A percentile compares a stretch with the other conserved stretches of the same genome.
Conservation (phyloP, 2,797 vertebrate species). For the Sylvilagus floridanus region DNA sequence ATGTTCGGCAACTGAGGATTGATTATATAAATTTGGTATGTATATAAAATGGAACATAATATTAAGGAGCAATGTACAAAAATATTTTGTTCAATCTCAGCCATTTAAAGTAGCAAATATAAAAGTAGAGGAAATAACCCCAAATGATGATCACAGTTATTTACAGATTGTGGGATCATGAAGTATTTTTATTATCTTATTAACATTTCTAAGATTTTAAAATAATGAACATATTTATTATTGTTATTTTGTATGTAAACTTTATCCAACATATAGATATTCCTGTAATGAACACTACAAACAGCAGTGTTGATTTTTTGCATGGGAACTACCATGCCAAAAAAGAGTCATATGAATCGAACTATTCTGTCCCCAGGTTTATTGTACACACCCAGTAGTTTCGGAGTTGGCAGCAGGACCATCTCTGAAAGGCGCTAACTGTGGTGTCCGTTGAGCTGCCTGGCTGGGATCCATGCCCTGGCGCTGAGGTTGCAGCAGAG, state of each 20-base stretch:
- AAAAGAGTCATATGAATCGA: neutral
- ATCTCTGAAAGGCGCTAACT: neutral
- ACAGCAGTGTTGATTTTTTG: neutral
- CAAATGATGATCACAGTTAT: constrained; percentile 4
- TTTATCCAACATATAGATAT: neutral
- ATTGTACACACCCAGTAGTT: neutral
- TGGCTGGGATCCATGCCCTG: neutral
- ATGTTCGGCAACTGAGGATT: neutral
- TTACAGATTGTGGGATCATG: constrained; percentile 26
- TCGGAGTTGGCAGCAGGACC: neutral
- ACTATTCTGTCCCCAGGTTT: neutral
- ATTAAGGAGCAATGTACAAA: neutral
- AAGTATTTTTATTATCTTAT: constrained; percentile 52
- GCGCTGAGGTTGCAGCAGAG: neutral
- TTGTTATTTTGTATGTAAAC: neutral
- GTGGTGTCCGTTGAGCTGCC: neutral
- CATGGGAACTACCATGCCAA: neutral
- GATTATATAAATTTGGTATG: neutral
- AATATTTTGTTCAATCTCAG: constrained; percentile 25
- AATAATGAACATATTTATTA: constrained; percentile 45
- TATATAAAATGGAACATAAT: neutral
- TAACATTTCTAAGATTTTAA: constrained; percentile 29
- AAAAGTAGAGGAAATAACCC: constrained; percentile 35
- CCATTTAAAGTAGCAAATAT: constrained; percentile 11
- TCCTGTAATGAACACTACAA: neutral